These are phyloP conservation scores for Conus ventricosus DNA, from an alignment of 1,140 invertebrate genomes.

Conservation along the genomic window DNA sequence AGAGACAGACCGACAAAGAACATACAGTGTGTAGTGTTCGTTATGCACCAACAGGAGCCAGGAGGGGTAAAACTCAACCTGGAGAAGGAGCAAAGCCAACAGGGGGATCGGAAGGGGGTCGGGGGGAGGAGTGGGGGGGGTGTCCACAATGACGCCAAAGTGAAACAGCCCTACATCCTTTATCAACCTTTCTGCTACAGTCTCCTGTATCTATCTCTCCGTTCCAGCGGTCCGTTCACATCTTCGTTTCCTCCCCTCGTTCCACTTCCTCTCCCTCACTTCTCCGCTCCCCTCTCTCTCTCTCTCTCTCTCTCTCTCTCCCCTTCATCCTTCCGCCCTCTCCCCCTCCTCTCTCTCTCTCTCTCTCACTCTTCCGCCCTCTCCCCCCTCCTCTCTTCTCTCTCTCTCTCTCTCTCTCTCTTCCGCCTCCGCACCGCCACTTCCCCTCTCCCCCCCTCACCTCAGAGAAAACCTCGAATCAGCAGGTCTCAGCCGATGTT, in stretches of 20 bases:
- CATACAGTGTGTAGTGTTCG: neutral
- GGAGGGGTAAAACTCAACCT: neutral
- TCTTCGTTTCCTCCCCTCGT: neutral
- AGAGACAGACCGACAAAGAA: neutral
- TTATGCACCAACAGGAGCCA: neutral
- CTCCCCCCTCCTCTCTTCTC: neutral
- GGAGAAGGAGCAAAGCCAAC: no score
- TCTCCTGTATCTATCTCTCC: neutral
- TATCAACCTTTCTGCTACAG: no score
- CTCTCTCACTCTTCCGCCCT: neutral
- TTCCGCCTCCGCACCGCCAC: neutral
- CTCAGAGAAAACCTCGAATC: no score
- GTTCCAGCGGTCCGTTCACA: neutral
- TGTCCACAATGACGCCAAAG: no score
- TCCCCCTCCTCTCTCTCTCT: neutral
- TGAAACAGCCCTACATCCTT: no score
- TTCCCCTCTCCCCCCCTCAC: neutral
- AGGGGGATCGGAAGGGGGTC: no score
- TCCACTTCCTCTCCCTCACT: neutral
- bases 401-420: neutral
- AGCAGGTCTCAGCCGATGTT: neutral
- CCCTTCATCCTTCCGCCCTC: neutral
- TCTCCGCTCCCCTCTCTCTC: neutral
- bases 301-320: constrained; percentile 8
- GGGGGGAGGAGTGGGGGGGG: no score